Conservation (phyloP, 2,113 vertebrate genomes). For the Noctilio leporinus region DNA sequence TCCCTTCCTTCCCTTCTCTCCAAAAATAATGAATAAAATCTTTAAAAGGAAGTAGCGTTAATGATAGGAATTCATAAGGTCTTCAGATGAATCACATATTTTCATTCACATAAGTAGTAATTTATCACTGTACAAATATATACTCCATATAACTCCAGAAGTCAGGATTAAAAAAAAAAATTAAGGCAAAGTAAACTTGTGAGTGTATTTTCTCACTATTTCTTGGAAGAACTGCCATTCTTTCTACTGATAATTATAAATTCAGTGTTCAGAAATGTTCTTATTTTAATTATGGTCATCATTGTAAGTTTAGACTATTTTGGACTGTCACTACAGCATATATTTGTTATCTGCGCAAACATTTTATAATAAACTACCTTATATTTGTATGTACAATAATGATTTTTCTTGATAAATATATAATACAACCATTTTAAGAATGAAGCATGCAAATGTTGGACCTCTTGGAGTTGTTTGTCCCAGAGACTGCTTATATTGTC, state of each 20-base stretch:
- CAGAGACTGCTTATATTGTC: no score
- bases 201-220: neutral
- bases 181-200: neutral
- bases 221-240: neutral
- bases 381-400: neutral
- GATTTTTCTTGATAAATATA: neutral
- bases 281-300: neutral
- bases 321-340: neutral
- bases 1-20: no score
- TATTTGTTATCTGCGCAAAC: neutral
- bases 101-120: neutral
- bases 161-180: neutral
- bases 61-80: neutral
- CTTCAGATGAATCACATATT: neutral
- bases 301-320: neutral
- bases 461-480: no score
- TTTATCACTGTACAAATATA: neutral
- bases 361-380: neutral
- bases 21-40: no score
- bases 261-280: neutral
- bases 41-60: neutral
- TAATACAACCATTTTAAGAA: neutral
- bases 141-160: neutral
- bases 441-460: neutral
- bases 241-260: neutral